Percentiles rank a stretch among this genome's conserved stretches.
Conservation (phyloP, 1,140 invertebrate species). For the Cepaea nemoralis region DNA sequence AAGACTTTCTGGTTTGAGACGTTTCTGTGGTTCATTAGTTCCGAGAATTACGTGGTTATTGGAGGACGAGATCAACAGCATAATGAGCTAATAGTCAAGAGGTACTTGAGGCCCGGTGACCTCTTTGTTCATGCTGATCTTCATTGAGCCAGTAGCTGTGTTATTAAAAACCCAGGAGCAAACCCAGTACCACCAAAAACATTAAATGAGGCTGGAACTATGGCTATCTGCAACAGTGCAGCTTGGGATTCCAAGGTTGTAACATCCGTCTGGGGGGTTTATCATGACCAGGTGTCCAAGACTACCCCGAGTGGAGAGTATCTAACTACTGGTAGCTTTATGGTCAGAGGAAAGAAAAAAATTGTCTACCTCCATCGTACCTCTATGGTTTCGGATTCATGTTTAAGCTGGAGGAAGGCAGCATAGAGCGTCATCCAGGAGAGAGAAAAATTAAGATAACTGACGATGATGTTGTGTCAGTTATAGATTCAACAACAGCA, state of each 20-base stretch:
- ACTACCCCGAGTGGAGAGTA: constrained; percentile 98
- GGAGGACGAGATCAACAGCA: constrained; percentile 97
- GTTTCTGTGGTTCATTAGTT: constrained; percentile 99
- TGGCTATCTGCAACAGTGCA: constrained; percentile 96
- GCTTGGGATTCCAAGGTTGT: constrained; percentile 98
- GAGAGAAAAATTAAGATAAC: constrained; percentile 68
- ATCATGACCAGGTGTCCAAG: constrained; percentile 94
- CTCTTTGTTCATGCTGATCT: constrained; percentile 82
- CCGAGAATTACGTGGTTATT: constrained; percentile 96
- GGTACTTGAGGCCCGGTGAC: constrained; percentile 84
- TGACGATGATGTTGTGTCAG: constrained; percentile 65
- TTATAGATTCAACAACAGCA: constrained; percentile 52
- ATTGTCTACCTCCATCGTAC: constrained; percentile 89
- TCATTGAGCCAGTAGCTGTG: constrained; percentile 92
- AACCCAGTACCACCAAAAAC: constrained; percentile 86
- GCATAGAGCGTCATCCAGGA: constrained; percentile 68
- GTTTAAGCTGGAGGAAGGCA: constrained; percentile 78
- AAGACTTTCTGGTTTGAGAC: constrained; percentile 94
- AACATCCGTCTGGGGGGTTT: constrained; percentile 96
- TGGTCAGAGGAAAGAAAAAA: constrained; percentile 95
- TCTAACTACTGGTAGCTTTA: constrained; percentile 90
- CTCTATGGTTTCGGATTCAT: constrained; percentile 94
- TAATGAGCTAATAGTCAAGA: constrained; percentile 97
- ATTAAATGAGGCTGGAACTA: constrained; percentile 94
- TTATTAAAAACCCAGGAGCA: constrained; percentile 89